These are phyloP conservation scores for Psammodynastes pulverulentus DNA, from an alignment of 2,113 vertebrate genomes.

Conservation along the genomic window DNA sequence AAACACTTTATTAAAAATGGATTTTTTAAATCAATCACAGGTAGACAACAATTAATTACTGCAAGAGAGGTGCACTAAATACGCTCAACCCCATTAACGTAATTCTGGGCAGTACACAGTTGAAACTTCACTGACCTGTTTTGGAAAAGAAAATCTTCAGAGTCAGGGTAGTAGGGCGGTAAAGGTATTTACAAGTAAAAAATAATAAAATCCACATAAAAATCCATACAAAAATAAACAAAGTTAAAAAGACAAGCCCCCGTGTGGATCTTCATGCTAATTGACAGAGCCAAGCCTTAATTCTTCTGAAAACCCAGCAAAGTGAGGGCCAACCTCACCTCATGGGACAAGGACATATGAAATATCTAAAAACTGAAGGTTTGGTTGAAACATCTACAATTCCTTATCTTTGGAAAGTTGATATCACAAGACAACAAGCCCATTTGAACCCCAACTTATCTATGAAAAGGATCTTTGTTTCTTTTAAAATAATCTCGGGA, in stretches of 20 bases:
- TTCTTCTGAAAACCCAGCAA: background rate
- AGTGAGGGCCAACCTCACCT: background rate
- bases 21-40: background rate
- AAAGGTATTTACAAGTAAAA: background rate
- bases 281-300: background rate
- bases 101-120: background rate
- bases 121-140: background rate
- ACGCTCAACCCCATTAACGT: background rate
- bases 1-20: background rate
- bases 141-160: background rate
- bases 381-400: background rate
- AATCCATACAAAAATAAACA: background rate
- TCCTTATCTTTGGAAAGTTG: background rate
- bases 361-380: background rate
- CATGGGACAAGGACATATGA: background rate
- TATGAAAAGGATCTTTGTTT: background rate
- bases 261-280: background rate
- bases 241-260: background rate
- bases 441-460: background rate
- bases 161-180: background rate
- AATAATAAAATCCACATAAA: background rate
- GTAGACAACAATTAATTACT: background rate
- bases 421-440: background rate
- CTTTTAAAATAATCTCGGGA: background rate
- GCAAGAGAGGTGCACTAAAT: background rate